A percentile compares a stretch with the other conserved stretches of the same genome.
Evolutionary conservation across 2,113 vertebrate species (phyloP).

Genomic region (Oncorhynchus gorbuscha): DNA sequence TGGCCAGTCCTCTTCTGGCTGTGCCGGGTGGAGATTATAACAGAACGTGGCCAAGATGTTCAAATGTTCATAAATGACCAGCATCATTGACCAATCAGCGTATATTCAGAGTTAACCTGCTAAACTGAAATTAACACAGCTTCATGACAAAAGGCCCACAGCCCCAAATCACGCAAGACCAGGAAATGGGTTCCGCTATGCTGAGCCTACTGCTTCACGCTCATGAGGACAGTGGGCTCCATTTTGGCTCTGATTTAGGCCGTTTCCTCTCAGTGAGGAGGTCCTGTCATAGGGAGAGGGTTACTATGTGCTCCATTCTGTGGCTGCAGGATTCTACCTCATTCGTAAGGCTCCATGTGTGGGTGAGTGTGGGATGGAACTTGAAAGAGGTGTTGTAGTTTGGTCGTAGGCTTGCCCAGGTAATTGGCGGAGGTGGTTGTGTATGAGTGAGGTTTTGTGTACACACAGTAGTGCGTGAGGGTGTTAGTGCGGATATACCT

Average conservation of each 20-base stretch:
- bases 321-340: not conserved
- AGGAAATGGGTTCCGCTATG: not conserved
- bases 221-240: not conserved
- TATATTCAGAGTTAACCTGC: not conserved
- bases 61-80: no score
- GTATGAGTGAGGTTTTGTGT: not conserved
- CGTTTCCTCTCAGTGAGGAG: not conserved
- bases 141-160: not conserved
- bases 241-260: not conserved
- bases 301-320: not conserved
- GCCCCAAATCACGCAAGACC: not conserved
- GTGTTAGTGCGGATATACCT: no score
- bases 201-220: not conserved
- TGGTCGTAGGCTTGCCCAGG: not conserved
- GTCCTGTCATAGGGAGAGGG: not conserved
- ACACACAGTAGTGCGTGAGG: no score
- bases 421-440: not conserved
- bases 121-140: slow-evolving; percentile 6
- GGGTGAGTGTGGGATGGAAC: not conserved
- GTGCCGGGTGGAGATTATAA: no score
- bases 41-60: no score
- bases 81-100: slow-evolving; percentile 18
- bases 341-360: not conserved
- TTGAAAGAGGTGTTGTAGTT: not conserved
- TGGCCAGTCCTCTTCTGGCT: no score